A percentile compares a stretch with the other conserved stretches of the same genome.
Evolutionary conservation across 2,888 invertebrate species (phyloP).

Genomic region (Timandra comae): DNA sequence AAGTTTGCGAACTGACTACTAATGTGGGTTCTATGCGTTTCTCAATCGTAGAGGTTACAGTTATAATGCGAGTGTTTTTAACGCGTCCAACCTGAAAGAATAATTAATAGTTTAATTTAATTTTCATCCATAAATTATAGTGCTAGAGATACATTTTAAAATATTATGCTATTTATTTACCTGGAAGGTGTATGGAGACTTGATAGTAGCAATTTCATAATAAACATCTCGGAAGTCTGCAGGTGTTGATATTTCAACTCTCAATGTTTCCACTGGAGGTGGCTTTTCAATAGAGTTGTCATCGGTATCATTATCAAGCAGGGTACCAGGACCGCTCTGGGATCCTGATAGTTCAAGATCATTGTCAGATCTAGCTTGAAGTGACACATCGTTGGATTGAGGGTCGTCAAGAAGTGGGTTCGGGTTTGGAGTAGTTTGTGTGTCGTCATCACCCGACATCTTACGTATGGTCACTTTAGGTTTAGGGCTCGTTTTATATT

Average conservation of each 20-base stretch:
- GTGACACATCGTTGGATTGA: conserved; percentile 73
- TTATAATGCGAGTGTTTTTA: conserved; percentile 91
- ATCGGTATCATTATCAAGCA: conserved; percentile 78
- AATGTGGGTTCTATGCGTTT: conserved; percentile 82
- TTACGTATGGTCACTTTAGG: conserved; percentile 89
- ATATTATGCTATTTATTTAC: conserved; percentile 55
- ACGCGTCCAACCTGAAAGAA: conserved; percentile 85
- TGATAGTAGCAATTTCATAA: conserved; percentile 93
- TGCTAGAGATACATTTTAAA: too few relatives aligned
- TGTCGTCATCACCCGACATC: conserved; percentile 75
- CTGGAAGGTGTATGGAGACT: conserved; percentile 93
- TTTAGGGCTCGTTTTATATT: conserved; percentile 92
- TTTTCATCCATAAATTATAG: not conserved
- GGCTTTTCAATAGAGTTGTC: conserved; percentile 80
- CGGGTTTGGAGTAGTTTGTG: conserved; percentile 62
- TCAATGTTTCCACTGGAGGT: conserved; percentile 86
- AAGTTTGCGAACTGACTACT: conserved; percentile 71
- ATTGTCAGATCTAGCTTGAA: conserved; percentile 76
- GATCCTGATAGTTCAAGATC: conserved; percentile 86
- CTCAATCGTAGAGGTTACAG: conserved; percentile 90
- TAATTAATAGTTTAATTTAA: not conserved
- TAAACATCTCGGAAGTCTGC: conserved; percentile 90
- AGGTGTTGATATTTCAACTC: conserved; percentile 92
- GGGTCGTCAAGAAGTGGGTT: conserved; percentile 61
- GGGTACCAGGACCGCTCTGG: conserved; percentile 75